phyloP scores from a whole-genome alignment of 2,113 vertebrate genomes.

The Triplophysa rosa region DNA sequence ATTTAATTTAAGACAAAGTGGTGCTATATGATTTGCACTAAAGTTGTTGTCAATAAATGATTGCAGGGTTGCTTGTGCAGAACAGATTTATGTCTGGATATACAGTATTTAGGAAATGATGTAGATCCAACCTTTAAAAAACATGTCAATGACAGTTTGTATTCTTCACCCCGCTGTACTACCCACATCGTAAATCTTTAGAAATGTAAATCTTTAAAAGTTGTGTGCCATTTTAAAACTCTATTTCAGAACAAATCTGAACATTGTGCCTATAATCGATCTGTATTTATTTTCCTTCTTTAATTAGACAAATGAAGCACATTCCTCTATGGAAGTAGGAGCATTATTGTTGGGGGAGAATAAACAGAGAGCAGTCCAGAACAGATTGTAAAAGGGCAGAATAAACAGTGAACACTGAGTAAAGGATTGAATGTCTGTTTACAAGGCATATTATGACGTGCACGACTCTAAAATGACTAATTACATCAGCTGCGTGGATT shows the following conservation, averaged over 20 bases:
- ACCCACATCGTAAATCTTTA: constrained; percentile 44
- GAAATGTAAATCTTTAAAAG: not conserved
- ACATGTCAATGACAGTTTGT: constrained; percentile 33
- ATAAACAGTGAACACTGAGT: constrained; percentile 76
- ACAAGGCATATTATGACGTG: constrained; percentile 74
- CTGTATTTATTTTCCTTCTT: constrained; percentile 71
- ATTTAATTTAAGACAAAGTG: not conserved
- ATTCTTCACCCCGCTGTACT: constrained; percentile 36
- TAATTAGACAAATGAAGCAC: constrained; percentile 71
- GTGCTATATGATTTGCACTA: not conserved
- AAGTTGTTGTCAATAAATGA: not conserved
- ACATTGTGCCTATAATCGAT: constrained; percentile 41
- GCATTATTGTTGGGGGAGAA: constrained; percentile 71
- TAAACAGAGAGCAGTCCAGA: constrained; percentile 68
- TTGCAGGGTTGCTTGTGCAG: constrained; percentile 33
- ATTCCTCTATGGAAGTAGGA: constrained; percentile 63
- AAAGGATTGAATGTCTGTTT: constrained; percentile 85
- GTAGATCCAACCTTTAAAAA: constrained; percentile 52
- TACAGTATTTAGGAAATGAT: constrained; percentile 57
- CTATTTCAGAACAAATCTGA: constrained; percentile 49
- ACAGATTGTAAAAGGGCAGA: constrained; percentile 68
- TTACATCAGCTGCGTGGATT: constrained; percentile 72
- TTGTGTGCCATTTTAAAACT: constrained; percentile 44
- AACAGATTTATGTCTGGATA: constrained; percentile 41
- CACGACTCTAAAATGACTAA: constrained; percentile 71